These are phyloP conservation scores for Rhopalosiphum maidis DNA, from an alignment of 1,140 invertebrate genomes.

Conservation along the genomic window DNA sequence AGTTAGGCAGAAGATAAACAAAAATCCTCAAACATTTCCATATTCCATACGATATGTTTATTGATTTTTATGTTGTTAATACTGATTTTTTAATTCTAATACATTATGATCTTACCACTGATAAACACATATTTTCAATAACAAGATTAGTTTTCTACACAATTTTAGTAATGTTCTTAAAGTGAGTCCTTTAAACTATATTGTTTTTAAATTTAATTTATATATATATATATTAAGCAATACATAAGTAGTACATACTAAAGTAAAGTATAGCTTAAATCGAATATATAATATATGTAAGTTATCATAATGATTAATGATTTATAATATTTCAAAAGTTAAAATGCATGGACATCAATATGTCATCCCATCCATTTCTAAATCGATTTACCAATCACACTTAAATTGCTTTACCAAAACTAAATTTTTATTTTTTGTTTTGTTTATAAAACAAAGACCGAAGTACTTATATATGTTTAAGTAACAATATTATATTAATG, in stretches of 20 bases:
- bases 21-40: too few relatives aligned
- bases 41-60: neutral
- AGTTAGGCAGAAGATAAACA: too few relatives aligned
- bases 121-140: slow-evolving; percentile 23
- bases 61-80: slow-evolving; percentile 34
- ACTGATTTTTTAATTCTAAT: slow-evolving; percentile 12
- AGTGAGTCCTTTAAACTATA: neutral
- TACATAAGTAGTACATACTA: too few relatives aligned
- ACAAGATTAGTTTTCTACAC: slow-evolving; percentile 40
- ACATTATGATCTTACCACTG: slow-evolving; percentile 26
- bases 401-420: neutral
- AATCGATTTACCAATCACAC: neutral
- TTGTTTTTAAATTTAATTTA: neutral
- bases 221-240: too few relatives aligned
- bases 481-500: neutral
- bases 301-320: neutral
- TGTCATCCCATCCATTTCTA: neutral
- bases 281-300: neutral
- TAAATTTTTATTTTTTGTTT: neutral
- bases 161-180: neutral
- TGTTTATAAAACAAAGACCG: slow-evolving; percentile 18
- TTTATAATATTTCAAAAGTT: neutral
- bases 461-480: slow-evolving; percentile 38
- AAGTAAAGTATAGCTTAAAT: neutral
- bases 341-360: neutral